Base-by-base conservation (phyloP, 2,888 invertebrate species). In the Desoria tigrina region DNA sequence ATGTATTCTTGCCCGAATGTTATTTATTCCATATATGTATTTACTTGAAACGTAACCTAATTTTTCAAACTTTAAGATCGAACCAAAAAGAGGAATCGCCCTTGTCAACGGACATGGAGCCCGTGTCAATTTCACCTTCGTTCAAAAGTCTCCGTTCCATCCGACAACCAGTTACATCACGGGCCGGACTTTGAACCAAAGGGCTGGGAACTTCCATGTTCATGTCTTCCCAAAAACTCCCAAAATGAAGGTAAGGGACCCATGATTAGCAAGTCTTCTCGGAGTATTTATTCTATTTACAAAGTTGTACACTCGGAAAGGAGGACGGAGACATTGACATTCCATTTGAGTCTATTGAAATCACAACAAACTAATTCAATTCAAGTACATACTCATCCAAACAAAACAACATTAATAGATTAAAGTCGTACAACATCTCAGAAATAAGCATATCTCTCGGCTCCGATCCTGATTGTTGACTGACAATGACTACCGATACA, bases 81-180 rank as follows among this genome's bases (percentile, higher is more conserved):
- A 71, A 26, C 68, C 74, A 1, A 73, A 71, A 61, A 64, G 65
- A 55, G 76, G 73, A 23, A 64, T 72, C 24, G 76, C 76, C 7
- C 64, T 76, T 42, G 73, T 66, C 77, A 73, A 74, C 53, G 76
- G 76, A 3, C 63, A 88, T 49, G 94, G 94, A 3, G 87, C 94
- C 24, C 87, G 86, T 77, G 94, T 94, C 0, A 86, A 87, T 59
- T 83, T 95, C 1, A 86, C 85, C 11, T 85, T 95, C 68, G 84
- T 83, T 0, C 94, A 94, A 80, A 85, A 88, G 37, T 90, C 91
- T 0, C 88, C 88, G 26, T 92, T 90, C 79, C 90, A 93, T 79
- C 90, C 92, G 0, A 92, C 92, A 0, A 89, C 89, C 83, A 82
- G 89, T 0, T 87, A 87, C 78, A 87, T 93, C 76, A 78, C 79